Conservation (phyloP, 2,888 invertebrate genomes). For the Cyaniris semiargus region DNA sequence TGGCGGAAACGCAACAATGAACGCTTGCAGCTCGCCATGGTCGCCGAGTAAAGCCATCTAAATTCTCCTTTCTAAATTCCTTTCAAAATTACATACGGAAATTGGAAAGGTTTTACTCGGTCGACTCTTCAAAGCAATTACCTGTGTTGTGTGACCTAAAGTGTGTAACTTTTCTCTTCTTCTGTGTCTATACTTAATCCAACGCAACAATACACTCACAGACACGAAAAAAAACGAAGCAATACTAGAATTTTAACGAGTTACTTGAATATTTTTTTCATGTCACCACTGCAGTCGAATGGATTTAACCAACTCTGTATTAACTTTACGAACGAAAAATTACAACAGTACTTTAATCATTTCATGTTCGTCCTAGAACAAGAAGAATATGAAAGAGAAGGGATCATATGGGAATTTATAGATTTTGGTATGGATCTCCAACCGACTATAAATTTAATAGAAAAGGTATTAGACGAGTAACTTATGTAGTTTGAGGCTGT, state of each 20-base stretch:
- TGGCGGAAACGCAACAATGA: constrained; percentile 76
- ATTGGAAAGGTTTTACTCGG: constrained; percentile 55
- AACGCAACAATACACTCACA: constrained; percentile 48
- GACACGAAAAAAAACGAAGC: constrained; percentile 45
- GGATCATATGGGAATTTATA: constrained; percentile 95
- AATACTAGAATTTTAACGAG: constrained; percentile 43
- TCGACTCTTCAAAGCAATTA: constrained; percentile 65
- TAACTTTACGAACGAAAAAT: constrained; percentile 97
- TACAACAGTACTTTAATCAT: constrained; percentile 98
- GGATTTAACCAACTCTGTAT: constrained; percentile 97
- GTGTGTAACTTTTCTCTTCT: constrained; percentile 50
- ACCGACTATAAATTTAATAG: constrained; percentile 93
- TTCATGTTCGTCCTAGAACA: constrained; percentile 98
- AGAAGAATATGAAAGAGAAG: constrained; percentile 96
- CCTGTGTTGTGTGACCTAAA: constrained; percentile 59
- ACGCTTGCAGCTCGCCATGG: constrained; percentile 77
- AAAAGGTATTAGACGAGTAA: constrained; percentile 85
- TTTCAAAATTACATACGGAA: constrained; percentile 35
- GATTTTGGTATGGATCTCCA: constrained; percentile 97
- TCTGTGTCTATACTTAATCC: constrained; percentile 49
- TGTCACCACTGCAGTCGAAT: constrained; percentile 85
- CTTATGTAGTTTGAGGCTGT: constrained; percentile 56
- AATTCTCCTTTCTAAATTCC: constrained; percentile 37
- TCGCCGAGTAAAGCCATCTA: constrained; percentile 55
- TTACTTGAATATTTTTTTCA: constrained; percentile 59